Evolutionary conservation across 2,797 vertebrate genomes (phyloP), one percentile per base, ranked within the genome.

Genomic region (Urophycis tenuis): DNA sequence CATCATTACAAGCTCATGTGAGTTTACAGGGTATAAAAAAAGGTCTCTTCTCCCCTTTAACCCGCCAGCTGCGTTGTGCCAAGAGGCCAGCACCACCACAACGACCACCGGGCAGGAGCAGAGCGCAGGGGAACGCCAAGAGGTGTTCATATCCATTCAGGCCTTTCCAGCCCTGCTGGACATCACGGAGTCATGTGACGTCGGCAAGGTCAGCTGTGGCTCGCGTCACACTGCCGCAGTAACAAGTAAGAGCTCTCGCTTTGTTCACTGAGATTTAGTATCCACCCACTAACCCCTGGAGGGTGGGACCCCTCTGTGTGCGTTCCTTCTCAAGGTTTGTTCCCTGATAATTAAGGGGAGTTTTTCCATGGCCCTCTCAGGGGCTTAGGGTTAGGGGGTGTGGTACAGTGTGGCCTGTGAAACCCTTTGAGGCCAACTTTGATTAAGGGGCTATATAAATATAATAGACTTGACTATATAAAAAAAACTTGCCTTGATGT

Each of bases 161-260:
- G 93, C 96, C 0, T 96, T 99, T 84, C 97, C 97, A 0, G 97
- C 96, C 0, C 81, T 99, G 36, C 83, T 98, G 82, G 97, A 98
- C 19, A 83, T 99, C 72, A 92, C 94, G 0, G 80, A 89, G 5
- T 91, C 87, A 6, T 84, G 89, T 36, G 95, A 95, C 45, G 88
- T 95, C 49, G 77, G 39, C 41, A 39, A 39, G 3, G 92, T 95
- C 87, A 94, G 96, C 93, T 99, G 97, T 4, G 97, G 97, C 25
- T 97, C 95, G 25, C 93, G 96, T 3, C 97, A 99, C 86, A 98
- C 97, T 0, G 96, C 96, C 0, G 92, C 88, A 0, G 81, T 97
- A 80, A 96, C 95, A 11, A 82, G 97, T 99, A 90, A 94, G 94
- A 82, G 17, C 73, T 36, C 25, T 41, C 69, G 2, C 69, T 17